phyloP scores from a whole-genome alignment of 2,888 invertebrate genomes.

The Gymnoscelis rufifasciata region DNA sequence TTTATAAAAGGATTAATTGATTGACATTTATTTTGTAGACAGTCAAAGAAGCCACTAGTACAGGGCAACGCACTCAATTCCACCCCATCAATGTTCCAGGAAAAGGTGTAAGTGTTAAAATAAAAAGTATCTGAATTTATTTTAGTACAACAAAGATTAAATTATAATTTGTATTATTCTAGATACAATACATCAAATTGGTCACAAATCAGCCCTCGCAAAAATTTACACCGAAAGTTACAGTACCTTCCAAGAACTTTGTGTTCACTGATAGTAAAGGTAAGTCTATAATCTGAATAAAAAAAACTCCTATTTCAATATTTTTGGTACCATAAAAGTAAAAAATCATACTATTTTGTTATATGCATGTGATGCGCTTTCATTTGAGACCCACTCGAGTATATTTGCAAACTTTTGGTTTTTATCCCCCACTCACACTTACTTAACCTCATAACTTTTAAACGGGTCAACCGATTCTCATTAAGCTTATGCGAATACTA shows the following conservation, averaged over 20 bases:
- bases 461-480: too few species aligned
- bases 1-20: neutral
- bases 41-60: slow-evolving; percentile 40
- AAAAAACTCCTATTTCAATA: too few species aligned
- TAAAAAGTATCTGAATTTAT: too few species aligned
- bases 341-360: too few species aligned
- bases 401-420: too few species aligned
- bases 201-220: slow-evolving; percentile 68
- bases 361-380: too few species aligned
- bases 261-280: slow-evolving; percentile 61
- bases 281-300: slow-evolving; percentile 22
- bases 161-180: neutral
- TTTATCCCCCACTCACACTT: too few species aligned
- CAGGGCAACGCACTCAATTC: slow-evolving; percentile 71
- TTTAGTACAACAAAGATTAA: neutral
- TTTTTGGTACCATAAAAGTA: too few species aligned
- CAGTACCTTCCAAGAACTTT: slow-evolving; percentile 47
- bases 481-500: too few species aligned
- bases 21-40: slow-evolving; percentile 33
- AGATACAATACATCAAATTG: slow-evolving; percentile 86
- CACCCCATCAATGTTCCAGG: slow-evolving; percentile 86
- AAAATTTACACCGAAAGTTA: slow-evolving; percentile 30
- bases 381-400: too few species aligned
- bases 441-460: too few species aligned
- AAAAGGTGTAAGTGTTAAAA: slow-evolving; percentile 72